phyloP scores from a whole-genome alignment of 1,140 invertebrate genomes.

The Drusus annulatus region DNA sequence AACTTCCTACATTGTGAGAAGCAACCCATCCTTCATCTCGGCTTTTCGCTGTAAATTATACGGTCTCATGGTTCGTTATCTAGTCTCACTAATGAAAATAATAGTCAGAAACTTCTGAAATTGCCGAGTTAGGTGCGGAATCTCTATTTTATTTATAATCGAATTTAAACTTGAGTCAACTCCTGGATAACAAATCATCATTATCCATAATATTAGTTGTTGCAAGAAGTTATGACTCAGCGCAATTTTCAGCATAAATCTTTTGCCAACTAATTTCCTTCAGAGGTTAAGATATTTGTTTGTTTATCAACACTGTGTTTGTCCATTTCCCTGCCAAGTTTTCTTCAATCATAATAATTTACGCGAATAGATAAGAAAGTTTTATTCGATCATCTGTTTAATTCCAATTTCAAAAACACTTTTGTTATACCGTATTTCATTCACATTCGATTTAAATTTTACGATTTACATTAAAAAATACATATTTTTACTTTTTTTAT shows the following conservation, averaged over 20 bases:
- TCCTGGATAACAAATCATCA: not conserved
- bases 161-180: not conserved
- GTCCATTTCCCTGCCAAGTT: too few relatives aligned
- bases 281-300: too few relatives aligned
- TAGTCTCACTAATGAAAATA: slow-evolving; percentile 5
- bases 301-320: too few relatives aligned
- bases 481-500: too few relatives aligned
- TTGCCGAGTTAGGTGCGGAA: not conserved
- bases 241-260: not conserved
- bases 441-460: too few relatives aligned
- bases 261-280: not conserved
- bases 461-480: too few relatives aligned
- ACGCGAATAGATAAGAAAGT: too few relatives aligned
- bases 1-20: not conserved
- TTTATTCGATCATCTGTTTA: too few relatives aligned
- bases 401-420: too few relatives aligned
- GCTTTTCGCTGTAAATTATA: not conserved
- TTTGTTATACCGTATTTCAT: too few relatives aligned
- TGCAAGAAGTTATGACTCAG: not conserved
- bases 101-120: not conserved
- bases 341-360: too few relatives aligned
- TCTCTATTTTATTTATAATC: not conserved
- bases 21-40: not conserved
- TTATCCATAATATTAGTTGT: not conserved
- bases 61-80: not conserved